phyloP scores from a whole-genome alignment of 2,888 invertebrate genomes.

The Sisyra terminalis region DNA sequence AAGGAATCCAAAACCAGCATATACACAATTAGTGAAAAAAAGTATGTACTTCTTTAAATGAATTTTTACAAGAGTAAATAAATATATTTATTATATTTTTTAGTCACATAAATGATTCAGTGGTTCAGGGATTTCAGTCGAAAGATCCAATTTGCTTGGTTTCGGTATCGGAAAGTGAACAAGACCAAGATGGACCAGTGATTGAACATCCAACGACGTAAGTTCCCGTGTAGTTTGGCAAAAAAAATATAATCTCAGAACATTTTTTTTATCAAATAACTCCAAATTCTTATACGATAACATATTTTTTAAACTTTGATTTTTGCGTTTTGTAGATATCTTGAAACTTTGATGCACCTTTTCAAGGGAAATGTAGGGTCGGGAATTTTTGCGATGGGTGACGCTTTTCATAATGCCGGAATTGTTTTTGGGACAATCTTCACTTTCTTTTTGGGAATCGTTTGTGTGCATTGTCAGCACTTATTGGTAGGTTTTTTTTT shows the following conservation, averaged over 20 bases:
- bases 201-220: constrained; percentile 50
- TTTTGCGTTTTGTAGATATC: constrained; percentile 42
- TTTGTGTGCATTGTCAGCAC: constrained; percentile 88
- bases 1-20: too few species aligned
- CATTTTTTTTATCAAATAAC: constrained; percentile 1
- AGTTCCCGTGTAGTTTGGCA: constrained; percentile 22
- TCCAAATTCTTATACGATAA: constrained; percentile 6
- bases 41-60: too few species aligned
- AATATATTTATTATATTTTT: neutral
- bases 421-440: constrained; percentile 64
- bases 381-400: constrained; percentile 90
- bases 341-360: constrained; percentile 79
- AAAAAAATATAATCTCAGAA: neutral
- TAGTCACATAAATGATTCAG: neutral
- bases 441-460: constrained; percentile 61
- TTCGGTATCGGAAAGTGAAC: constrained; percentile 17
- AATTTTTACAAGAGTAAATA: too few species aligned
- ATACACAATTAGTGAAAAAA: too few species aligned
- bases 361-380: constrained; percentile 94
- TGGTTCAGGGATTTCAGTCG: constrained; percentile 24
- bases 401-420: constrained; percentile 86
- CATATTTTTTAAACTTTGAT: too few species aligned
- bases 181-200: constrained; percentile 20
- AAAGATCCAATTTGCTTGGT: constrained; percentile 33
- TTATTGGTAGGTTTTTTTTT: constrained; percentile 45